phyloP scores from a whole-genome alignment of 2,113 vertebrate genomes.

The Neolamprologus hecqui region DNA sequence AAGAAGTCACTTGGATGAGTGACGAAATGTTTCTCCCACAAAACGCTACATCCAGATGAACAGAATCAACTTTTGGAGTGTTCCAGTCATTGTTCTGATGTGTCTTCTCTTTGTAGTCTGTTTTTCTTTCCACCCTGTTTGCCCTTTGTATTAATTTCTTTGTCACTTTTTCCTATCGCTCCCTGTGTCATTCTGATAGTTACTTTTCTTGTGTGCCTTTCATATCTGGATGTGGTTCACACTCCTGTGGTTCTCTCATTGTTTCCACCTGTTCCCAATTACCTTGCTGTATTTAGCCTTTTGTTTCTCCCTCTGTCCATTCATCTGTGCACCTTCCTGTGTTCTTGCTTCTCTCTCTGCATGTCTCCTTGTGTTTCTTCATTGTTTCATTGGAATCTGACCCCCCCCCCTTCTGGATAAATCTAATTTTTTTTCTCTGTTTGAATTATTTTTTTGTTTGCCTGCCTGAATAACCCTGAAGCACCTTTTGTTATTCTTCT shows the following conservation, averaged over 20 bases:
- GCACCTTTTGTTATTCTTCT: neutral
- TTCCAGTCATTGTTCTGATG: neutral
- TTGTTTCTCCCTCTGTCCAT: neutral
- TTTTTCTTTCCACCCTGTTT: neutral
- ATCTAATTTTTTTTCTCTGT: neutral
- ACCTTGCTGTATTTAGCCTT: neutral
- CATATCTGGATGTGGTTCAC: neutral
- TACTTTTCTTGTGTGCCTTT: neutral
- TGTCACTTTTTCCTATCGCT: neutral
- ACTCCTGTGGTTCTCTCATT: neutral
- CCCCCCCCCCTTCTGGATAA: neutral
- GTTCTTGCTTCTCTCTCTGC: neutral
- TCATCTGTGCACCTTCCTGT: neutral
- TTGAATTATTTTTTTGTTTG: neutral
- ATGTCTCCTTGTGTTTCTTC: neutral
- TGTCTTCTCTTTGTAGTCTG: neutral
- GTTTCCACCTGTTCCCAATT: neutral
- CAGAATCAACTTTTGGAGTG: neutral
- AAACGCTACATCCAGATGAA: neutral
- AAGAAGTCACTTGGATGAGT: neutral
- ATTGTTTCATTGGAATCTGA: neutral
- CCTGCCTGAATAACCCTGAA: neutral
- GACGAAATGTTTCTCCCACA: neutral
- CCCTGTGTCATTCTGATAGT: neutral
- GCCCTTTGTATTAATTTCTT: neutral